Base-by-base conservation (phyloP, 2,113 vertebrate genomes). In the Alethe diademata region DNA sequence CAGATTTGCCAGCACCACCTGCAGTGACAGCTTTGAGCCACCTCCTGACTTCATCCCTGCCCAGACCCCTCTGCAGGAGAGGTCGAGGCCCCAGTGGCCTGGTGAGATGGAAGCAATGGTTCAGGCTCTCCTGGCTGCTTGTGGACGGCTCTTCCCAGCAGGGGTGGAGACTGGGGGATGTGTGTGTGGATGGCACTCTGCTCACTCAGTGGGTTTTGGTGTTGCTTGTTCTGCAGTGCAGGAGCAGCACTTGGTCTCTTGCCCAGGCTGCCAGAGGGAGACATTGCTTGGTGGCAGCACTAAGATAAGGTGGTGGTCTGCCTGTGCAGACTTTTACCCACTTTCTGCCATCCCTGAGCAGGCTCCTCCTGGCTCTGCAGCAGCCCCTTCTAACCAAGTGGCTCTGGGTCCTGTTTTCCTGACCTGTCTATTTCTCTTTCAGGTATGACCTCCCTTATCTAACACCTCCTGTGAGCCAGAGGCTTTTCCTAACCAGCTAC, bases 381-480 rank as follows among this genome's bases (percentile, higher is more conserved):
- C 80, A 60, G 38, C 19, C 4, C 4, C 4, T 69, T 78, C 64
- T 95, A 92, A 93, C 50, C 51, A 57, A 9, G 18, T 38, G 38
- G 35, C 70, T 70, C 42, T 14, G 4, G 22, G 28, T 85, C 26
- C 45, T 70, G 0, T 31, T 86, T 78, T 86, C 64, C 50, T 93
- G 60, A 95, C 74, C 53, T 96, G 69, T 93, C 33, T 29, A 14
- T 95, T 95, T 97, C 88, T 96, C 69, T 97, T 96, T 58, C 95
- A 97, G 96, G 94, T 96, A 96, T 95, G 86, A 97, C 95, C 76
- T 97, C 95, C 71, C 90, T 95, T 92, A 97, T 96, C 92, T 97
- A 97, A 97, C 81, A 87, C 56, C 74, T 95, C 64, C 91, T 40
- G 70, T 53, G 62, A 88, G 86, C 64, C 76, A 95, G 94, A 97